Evolutionary conservation across 2,113 vertebrate genomes (phyloP).

Genomic region (Myotis brandtii): DNA sequence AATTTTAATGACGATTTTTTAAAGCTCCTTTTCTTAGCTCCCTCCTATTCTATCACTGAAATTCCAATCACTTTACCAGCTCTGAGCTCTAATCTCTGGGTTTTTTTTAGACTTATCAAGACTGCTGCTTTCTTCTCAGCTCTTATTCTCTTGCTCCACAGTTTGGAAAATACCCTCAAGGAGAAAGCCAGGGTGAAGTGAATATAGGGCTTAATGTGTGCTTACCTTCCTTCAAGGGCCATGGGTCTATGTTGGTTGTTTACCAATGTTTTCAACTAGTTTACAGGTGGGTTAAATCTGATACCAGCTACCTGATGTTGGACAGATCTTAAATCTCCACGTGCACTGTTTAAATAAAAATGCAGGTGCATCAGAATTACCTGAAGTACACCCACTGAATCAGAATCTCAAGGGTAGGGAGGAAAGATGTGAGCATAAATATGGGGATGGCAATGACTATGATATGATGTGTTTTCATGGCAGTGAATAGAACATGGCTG

Average conservation of each 20-base stretch:
- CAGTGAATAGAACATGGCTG: background rate
- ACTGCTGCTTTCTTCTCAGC: background rate
- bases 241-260: background rate
- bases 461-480: background rate
- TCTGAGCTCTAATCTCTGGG: background rate
- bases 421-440: background rate
- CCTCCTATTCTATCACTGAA: background rate
- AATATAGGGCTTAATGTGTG: background rate
- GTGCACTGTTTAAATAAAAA: slow-evolving; percentile 33
- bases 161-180: background rate
- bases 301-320: background rate
- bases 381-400: background rate
- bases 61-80: background rate
- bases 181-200: background rate
- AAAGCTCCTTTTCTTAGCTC: background rate
- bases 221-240: background rate
- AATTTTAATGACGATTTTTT: slow-evolving; percentile 18
- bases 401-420: background rate
- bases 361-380: background rate
- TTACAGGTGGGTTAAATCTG: background rate
- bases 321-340: background rate
- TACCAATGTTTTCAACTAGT: background rate
- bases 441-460: background rate
- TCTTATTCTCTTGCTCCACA: background rate
- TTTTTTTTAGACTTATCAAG: background rate